These are phyloP conservation scores for Myanophis thanlyinensis DNA, from an alignment of 2,113 vertebrate species.

Conservation along the genomic window DNA sequence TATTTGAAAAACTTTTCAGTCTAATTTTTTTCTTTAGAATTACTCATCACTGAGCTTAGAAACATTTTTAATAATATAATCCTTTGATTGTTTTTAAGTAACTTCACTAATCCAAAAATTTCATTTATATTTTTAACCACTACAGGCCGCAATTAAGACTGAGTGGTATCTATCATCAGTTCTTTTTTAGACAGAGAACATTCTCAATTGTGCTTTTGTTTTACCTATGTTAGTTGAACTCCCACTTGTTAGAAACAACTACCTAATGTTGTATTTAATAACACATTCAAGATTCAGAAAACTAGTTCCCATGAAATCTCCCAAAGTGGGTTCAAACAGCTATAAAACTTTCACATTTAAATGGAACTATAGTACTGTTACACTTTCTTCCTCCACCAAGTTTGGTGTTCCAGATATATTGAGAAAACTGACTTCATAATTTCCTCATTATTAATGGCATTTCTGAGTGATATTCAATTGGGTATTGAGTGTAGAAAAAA, in stretches of 20 bases:
- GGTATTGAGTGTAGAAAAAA: neutral
- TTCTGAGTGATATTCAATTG: neutral
- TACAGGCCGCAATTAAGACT: neutral
- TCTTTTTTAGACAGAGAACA: neutral
- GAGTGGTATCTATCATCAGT: neutral
- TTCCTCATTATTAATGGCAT: neutral
- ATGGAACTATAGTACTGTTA: neutral
- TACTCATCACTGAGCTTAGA: neutral
- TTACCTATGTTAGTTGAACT: neutral
- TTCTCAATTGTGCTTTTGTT: neutral
- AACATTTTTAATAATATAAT: neutral
- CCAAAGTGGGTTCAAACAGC: neutral
- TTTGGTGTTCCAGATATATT: neutral
- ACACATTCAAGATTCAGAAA: neutral
- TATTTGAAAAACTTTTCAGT: neutral
- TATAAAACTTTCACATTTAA: neutral
- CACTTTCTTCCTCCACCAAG: neutral
- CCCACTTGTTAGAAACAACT: neutral
- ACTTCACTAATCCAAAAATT: neutral
- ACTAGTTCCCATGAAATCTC: neutral
- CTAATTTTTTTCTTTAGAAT: neutral
- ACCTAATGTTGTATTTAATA: neutral
- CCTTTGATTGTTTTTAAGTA: neutral
- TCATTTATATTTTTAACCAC: neutral
- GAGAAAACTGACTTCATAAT: neutral